Evolutionary conservation across 2,888 invertebrate species (phyloP).

Genomic region (Volucella bombylans): DNA sequence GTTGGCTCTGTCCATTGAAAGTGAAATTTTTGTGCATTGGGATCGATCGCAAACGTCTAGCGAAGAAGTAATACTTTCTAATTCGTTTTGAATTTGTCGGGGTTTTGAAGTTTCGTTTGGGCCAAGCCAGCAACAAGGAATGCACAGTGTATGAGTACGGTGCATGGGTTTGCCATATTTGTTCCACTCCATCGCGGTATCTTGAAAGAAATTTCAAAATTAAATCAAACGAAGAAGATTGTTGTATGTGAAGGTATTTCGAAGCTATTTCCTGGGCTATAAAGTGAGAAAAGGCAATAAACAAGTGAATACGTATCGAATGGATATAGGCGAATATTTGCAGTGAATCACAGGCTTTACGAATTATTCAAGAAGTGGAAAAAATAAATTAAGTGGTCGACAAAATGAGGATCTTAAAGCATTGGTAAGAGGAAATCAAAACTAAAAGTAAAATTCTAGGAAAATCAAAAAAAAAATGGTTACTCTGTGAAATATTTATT

Average conservation of each 20-base stretch:
- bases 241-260: conserved; percentile 14
- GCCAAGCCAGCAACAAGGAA: background rate
- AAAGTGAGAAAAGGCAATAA: background rate
- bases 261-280: conserved; percentile 19
- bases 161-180: conserved; percentile 11
- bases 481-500: too few relatives aligned
- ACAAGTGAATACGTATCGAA: background rate
- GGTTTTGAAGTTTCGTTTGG: conserved; percentile 15
- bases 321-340: background rate
- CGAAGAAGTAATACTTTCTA: conserved; percentile 64
- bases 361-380: too few relatives aligned
- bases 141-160: conserved; percentile 4
- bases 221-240: conserved; percentile 25
- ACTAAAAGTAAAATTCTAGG: too few relatives aligned
- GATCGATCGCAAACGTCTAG: background rate
- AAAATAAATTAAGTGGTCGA: background rate
- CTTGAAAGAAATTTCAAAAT: conserved; percentile 28
- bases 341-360: too few relatives aligned
- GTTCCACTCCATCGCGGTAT: conserved; percentile 39
- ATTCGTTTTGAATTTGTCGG: conserved; percentile 39
- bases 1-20: conserved; percentile 63
- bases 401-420: conserved; percentile 80
- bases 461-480: too few relatives aligned
- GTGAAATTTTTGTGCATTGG: conserved; percentile 62
- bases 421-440: conserved; percentile 77